Evolutionary conservation across 2,113 vertebrate species (phyloP), one percentile per base, ranked within the genome.

Genomic region (Henicopernis longicauda): DNA sequence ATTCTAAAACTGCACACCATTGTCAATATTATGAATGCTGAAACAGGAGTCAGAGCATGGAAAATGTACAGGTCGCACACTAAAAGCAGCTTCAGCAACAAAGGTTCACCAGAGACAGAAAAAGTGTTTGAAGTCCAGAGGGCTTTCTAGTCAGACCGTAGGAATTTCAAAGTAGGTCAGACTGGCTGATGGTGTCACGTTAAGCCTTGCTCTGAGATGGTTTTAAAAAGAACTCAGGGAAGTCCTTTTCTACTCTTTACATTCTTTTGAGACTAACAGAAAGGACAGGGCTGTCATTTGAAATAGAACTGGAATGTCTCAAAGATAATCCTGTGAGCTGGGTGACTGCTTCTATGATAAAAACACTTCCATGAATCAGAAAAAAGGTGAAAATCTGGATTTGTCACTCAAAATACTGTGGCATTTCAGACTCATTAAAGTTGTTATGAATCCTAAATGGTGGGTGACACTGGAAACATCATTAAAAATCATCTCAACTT

Each of bases 281-380:
- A 96, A 88, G 91, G 90, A 95, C 55, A 47, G 76, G 82, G 65
- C 90, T 97, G 97, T 96, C 94, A 95, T 90, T 58, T 94, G 93
- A 96, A 96, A 95, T 90, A 72, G 69, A 95, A 95, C 62, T 58
- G 72, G 85, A 90, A 90, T 66, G 44, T 72, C 91, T 96, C 81
- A 80, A 55, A 84, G 87, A 92, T 96, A 97, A 97, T 96, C 94
- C 92, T 86, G 11, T 84, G 93, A 94, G 87, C 82, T 80, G 82
- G 47, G 73, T 93, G 83, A 95, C 87, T 89, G 87, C 82, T 90
- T 84, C 65, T 63, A 78, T 38, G 34, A 89, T 81, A 92, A 91
- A 86, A 97, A 45, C 80, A 78, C 40, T 59, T 72, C 50, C 27
- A 7, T 84, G 88, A 89, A 87, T 83, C 78, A 91, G 40, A 89